These are phyloP conservation scores for Serilophus lunatus DNA, from an alignment of 2,113 vertebrate genomes.

Conservation along the genomic window DNA sequence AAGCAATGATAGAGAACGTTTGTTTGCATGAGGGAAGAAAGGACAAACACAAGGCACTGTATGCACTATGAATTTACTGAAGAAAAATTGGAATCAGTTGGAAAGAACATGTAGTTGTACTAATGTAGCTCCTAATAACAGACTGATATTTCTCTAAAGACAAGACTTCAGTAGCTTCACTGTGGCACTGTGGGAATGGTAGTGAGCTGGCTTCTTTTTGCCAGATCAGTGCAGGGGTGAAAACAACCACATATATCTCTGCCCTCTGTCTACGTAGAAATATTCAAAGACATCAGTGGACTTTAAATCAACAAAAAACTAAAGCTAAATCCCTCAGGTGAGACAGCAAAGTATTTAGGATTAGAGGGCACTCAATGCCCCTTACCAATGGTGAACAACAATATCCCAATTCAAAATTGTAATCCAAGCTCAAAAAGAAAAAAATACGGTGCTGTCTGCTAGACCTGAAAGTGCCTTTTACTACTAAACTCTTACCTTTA, in stretches of 20 bases:
- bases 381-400: neutral
- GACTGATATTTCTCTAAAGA: neutral
- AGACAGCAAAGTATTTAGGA: neutral
- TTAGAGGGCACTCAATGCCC: neutral
- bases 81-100: neutral
- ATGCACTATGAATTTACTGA: neutral
- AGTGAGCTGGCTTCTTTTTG: neutral
- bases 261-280: neutral
- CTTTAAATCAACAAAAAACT: neutral
- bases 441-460: neutral
- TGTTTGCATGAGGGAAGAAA: neutral
- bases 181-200: neutral
- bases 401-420: neutral
- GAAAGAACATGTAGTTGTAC: neutral
- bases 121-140: neutral
- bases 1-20: fast-evolving
- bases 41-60: neutral
- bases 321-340: neutral
- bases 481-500: neutral
- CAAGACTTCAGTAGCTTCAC: neutral
- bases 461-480: neutral
- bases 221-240: neutral
- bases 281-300: neutral
- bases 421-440: neutral
- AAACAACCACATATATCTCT: neutral